These are phyloP conservation scores for Acrocephalus arundinaceus DNA, from an alignment of 2,113 vertebrate species.

Conservation along the genomic window DNA sequence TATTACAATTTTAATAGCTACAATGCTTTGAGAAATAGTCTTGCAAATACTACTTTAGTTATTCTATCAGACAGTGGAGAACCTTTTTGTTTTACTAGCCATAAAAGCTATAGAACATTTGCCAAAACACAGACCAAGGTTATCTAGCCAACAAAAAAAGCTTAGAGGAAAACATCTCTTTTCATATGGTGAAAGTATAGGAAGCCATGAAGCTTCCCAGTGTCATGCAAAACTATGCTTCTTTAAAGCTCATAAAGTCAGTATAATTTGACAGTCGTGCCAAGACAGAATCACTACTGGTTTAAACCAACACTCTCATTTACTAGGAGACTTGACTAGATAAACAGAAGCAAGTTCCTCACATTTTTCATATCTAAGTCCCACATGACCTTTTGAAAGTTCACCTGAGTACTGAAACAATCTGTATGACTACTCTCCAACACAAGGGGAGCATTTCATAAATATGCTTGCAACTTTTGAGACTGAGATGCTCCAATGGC, in stretches of 20 bases:
- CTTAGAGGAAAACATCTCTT: not conserved
- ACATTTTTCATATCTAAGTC: not conserved
- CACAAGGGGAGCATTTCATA: not conserved
- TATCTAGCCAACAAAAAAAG: not conserved
- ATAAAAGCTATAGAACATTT: not conserved
- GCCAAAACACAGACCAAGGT: not conserved
- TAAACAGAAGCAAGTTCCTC: not conserved
- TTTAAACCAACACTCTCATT: not conserved
- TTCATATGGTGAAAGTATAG: not conserved
- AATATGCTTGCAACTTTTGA: not conserved
- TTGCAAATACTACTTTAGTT: not conserved
- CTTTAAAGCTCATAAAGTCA: not conserved
- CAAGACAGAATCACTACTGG: not conserved
- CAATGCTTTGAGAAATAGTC: not conserved
- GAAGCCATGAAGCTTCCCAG: not conserved
- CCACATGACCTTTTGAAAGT: not conserved
- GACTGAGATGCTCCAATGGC: not conserved
- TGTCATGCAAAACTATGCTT: not conserved
- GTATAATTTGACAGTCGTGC: not conserved
- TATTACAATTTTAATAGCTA: not conserved
- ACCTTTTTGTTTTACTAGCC: not conserved
- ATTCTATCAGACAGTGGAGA: not conserved
- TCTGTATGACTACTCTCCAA: fast-evolving
- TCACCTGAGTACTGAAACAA: not conserved
- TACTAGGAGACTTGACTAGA: not conserved